These are phyloP conservation scores for Scaptomyza montana DNA, from an alignment of 1,140 invertebrate genomes.

Conservation along the genomic window DNA sequence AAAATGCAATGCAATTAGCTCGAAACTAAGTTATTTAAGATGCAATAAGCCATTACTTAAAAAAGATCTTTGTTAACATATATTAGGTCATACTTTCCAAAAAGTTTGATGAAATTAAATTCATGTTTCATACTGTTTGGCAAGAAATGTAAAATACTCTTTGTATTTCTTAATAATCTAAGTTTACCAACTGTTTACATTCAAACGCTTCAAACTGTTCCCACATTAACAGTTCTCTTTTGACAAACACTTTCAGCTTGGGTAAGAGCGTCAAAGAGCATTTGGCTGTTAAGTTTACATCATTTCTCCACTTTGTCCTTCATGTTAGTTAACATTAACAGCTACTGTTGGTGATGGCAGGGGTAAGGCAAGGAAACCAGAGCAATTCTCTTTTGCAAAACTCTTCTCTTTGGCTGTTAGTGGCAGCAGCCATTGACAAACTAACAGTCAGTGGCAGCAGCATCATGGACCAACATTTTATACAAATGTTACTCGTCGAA, in stretches of 20 bases:
- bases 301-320: not conserved
- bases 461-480: not conserved
- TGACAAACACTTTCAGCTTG: too few species aligned
- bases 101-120: too few species aligned
- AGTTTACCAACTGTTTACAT: not conserved
- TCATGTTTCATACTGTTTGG: too few species aligned
- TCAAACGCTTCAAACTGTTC: not conserved
- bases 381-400: not conserved
- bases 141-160: not conserved
- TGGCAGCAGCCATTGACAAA: not conserved
- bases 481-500: too few species aligned
- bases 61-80: not conserved
- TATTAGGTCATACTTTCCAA: not conserved
- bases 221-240: too few species aligned
- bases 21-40: not conserved
- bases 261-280: not conserved
- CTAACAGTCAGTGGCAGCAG: too few species aligned
- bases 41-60: not conserved
- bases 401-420: conserved; percentile 23
- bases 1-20: conserved; percentile 10
- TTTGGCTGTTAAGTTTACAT: not conserved
- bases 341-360: conserved; percentile 1
- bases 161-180: too few species aligned
- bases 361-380: conserved; percentile 1
- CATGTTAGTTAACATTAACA: not conserved